Evolutionary conservation across 2,113 vertebrate species (phyloP), one percentile per base, ranked within the genome.

Genomic region (Tetraodon nigroviridis): DNA sequence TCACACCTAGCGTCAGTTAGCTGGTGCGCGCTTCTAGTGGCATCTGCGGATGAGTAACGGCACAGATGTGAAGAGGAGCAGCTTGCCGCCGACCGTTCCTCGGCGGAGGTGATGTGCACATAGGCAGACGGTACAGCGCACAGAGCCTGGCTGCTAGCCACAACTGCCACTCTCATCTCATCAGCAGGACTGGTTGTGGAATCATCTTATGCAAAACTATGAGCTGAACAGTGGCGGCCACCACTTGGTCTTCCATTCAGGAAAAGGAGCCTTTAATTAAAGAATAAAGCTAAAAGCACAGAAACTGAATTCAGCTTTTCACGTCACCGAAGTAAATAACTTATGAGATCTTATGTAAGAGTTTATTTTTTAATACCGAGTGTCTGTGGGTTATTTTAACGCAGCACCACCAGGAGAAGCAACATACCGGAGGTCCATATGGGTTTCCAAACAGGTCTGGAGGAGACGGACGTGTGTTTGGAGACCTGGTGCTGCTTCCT

Each of bases 361-460:
- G 16, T 20, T 61, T 77, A n/a, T 32, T 32, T 41, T 46, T 46
- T 46, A 2, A 46, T 16, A 46, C 24, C 44, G 32, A 70, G 42
- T 51, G 44, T 64, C 10, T 58, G 24, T 12, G 17, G n/a, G 37
- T 61, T 65, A 55, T 61, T 69, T 44, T 65, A 27, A 10, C 45
- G 59, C 24, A 18, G n/a, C 29, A 18, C 17, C 32, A 37, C 32
- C 32, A 12, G 32, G 8, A 37, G 64, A 86, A 86, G 64, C 37
- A 50, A 54, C 69, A 27, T 88, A 97, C 96, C 90, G 3, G 87
- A 89, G 3, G 85, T 73, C 44, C 78, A 83, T 48, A 82, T 45
- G 1, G 79, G 1, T n/a, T 86, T 91, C 6, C 77, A 59, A 14
- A 80, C 58, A 0, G 76, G 84, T 42, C 78, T 47, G 59, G 61